A percentile compares a stretch with the other conserved stretches of the same genome.
Conservation (phyloP, 1,140 invertebrate genomes). For the Phymastichus coffea region DNA sequence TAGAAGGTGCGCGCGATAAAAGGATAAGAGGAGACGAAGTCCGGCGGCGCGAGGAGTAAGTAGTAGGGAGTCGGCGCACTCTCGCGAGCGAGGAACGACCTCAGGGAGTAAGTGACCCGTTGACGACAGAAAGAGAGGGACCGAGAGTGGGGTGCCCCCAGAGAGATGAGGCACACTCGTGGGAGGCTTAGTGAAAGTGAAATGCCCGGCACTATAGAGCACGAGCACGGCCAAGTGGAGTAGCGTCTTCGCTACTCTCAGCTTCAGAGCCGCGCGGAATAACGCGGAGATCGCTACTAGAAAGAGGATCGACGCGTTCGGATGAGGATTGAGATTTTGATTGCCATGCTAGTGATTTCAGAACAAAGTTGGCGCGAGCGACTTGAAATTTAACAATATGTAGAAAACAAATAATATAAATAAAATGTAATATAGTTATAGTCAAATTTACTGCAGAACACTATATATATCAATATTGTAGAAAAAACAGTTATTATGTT, state of each 20-base stretch:
- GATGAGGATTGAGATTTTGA: no score
- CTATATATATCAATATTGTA: no score
- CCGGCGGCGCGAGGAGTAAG: conserved; percentile 27
- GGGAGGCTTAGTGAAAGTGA: conserved; percentile 54
- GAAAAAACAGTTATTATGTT: no score
- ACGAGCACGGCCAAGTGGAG: no score
- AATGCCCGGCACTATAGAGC: conserved; percentile 43
- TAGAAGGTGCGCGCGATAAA: not conserved
- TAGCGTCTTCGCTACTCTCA: conserved; percentile 39
- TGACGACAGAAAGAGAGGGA: conserved; percentile 24
- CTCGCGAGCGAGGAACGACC: conserved; percentile 44
- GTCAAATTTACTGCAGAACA: no score
- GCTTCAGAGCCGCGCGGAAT: conserved; percentile 4
- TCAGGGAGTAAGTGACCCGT: conserved; percentile 51
- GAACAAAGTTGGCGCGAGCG: no score
- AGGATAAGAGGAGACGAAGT: conserved; percentile 17
- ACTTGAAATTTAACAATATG: no score
- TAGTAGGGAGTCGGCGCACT: no score
- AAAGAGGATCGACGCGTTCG: no score
- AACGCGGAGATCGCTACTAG: conserved; percentile 13
- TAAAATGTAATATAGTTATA: no score
- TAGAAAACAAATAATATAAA: no score
- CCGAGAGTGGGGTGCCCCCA: conserved; percentile 29
- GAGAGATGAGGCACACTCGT: conserved; percentile 45
- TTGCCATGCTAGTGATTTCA: no score